Evolutionary conservation across 2,888 invertebrate genomes (phyloP).

Genomic region (Seladonia tumulorum): DNA sequence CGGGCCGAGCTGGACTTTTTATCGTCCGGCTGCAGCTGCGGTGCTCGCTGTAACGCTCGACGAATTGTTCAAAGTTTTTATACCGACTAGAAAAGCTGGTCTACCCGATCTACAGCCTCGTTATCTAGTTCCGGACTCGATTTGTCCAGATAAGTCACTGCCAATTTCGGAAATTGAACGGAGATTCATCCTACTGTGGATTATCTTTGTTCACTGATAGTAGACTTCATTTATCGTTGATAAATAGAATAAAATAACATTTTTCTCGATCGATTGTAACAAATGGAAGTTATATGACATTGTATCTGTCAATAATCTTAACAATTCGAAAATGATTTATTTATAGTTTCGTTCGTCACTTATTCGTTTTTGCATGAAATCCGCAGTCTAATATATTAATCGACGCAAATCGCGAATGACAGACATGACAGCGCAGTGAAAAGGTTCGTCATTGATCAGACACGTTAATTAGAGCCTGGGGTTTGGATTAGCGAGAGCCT

Average conservation of each 20-base stretch:
- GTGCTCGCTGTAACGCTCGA: not conserved
- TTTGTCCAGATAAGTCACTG: not conserved
- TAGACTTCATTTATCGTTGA: no score
- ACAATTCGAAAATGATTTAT: not conserved
- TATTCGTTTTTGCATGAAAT: not conserved
- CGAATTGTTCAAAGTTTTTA: conserved; percentile 4
- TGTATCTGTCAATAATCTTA: no score
- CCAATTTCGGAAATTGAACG: not conserved
- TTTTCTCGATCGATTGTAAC: no score
- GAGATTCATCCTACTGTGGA: not conserved
- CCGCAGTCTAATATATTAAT: not conserved
- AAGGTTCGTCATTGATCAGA: not conserved
- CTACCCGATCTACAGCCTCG: not conserved
- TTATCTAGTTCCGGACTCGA: not conserved
- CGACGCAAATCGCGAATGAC: not conserved
- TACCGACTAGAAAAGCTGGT: not conserved
- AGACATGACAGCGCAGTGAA: not conserved
- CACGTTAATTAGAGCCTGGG: not conserved
- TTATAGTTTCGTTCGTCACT: not conserved
- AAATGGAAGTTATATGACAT: no score
- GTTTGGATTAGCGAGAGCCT: not conserved
- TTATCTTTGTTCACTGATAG: no score
- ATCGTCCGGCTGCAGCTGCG: conserved; percentile 7
- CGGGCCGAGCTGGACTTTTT: not conserved
- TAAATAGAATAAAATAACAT: no score